Base-by-base conservation (phyloP, 2,888 invertebrate genomes). In the Emmelina monodactyla region DNA sequence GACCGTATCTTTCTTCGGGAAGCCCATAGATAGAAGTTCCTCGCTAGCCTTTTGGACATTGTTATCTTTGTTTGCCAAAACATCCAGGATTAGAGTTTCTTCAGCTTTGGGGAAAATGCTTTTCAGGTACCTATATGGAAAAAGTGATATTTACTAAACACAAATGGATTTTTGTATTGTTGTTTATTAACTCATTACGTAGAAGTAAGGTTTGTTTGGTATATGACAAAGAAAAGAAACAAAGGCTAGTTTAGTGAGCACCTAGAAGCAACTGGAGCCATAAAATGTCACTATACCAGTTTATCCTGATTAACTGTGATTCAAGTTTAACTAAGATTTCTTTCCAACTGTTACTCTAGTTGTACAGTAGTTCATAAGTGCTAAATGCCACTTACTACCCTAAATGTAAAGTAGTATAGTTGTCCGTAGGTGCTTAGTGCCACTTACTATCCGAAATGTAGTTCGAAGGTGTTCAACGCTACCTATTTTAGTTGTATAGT, bases 81-180 rank as follows among this genome's bases (percentile, higher is more conserved):
- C 83, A 52, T 95, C 94, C 35, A 94, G 80, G 16, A 95, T 86
- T 29, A 94, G 64, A 14, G 91, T 92, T 63, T 94, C 94, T 53
- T 95, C 94, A 0, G 91, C 94, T 67, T 92, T 89, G 0, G 94
- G 92, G 62, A 94, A 95, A 51, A 94, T 86, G 53, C 89, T 92
- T 71, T 94, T 95, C 76, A 95, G 83, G 68, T 94, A 94, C 78
- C 94, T 94, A 12, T 10, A 25, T n/a, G n/a, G 19, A 19, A 19
- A 19, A 9, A 19, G 19, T 6, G 19, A 9, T 19, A 6, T 6
- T 9, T 19, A 19, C 19, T 6, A 19, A 5, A 19, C 6, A 19
- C 9, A 19, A 9, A 19, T 19, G 9, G 5, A 19, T 6, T 6
- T 19, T 19, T 19, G 19, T 19, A 9, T 19, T n/a, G n/a, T n/a